Evolutionary conservation across 2,888 invertebrate species (phyloP).

Genomic region (Ditula angustiorana): DNA sequence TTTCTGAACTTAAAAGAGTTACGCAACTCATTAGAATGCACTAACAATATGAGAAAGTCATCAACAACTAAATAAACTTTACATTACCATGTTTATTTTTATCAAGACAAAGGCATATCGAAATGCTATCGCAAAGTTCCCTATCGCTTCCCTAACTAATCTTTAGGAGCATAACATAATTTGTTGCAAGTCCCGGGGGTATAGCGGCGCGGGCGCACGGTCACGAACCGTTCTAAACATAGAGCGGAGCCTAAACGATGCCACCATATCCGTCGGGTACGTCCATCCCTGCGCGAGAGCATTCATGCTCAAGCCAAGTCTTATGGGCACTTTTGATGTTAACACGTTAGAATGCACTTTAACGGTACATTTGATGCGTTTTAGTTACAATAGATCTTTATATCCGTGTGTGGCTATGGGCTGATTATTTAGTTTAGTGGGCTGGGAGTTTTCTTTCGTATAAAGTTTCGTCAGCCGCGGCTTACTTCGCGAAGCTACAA

Average conservation of each 20-base stretch:
- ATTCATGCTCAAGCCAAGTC: conserved; percentile 43
- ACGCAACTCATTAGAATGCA: too few species aligned
- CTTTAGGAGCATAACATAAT: conserved; percentile 78
- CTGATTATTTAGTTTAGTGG: too few species aligned
- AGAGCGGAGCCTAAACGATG: conserved; percentile 77
- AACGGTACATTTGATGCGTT: not conserved
- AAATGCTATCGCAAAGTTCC: conserved; percentile 15
- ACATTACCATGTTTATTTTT: too few species aligned
- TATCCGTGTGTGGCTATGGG: not conserved
- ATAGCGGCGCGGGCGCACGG: conserved; percentile 69
- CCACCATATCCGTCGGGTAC: conserved; percentile 78
- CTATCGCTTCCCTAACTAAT: conserved; percentile 56
- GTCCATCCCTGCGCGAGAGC: conserved; percentile 58
- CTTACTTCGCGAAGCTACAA: too few species aligned
- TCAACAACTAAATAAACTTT: too few species aligned
- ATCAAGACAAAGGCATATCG: not conserved
- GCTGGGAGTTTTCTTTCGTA: too few species aligned
- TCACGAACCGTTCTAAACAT: conserved; percentile 80
- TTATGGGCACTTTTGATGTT: not conserved
- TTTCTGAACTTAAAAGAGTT: too few species aligned
- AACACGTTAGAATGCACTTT: conserved; percentile 1
- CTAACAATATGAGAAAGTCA: too few species aligned
- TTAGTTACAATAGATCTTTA: not conserved
- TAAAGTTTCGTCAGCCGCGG: too few species aligned
- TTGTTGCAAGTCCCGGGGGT: conserved; percentile 67